Base-by-base conservation (phyloP, 1,140 invertebrate genomes). In the Parapsyche elsis region DNA sequence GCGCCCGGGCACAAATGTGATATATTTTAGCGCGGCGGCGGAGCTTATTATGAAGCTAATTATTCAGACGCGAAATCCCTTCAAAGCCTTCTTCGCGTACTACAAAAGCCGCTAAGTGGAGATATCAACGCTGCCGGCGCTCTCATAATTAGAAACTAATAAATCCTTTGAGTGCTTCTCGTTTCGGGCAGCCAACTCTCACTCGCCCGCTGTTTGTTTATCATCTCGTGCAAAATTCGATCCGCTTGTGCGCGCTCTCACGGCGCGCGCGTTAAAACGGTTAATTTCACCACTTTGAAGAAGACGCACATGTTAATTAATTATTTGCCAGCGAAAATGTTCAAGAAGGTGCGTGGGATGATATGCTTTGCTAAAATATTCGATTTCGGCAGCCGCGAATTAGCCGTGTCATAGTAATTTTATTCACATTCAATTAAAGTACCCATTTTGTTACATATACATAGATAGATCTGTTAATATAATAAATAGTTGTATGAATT, bases 101-200 rank as follows among this genome's bases (percentile, higher is more conserved):
- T 53, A 53, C 71, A 75, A 75, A 24, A 64, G 57, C 75, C 24
- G 75, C 16, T 64, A 67, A 64, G 75, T 77, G 75, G 57, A 30
- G 26, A 59, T 77, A 77, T 77, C 75, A 64, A 64, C 75, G 26
- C 16, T 61, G 49, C 23, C 45, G 49, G 74, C 44, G 44, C 10
- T 14, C 57, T 21, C 46, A 77, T 77, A 77, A 77, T 77, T 77
- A 77, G 75, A 77, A 77, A 77, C 75, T 77, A 77, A 77, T 77
- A 77, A 77, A 77, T 77, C 75, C 75, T 77, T 67, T 9, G 59
- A 61, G 16, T 26, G 70, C 67, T 30, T 71, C 19, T 44, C 10
- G 38, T 26, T 38, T 71, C 30, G 10, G 70, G 49, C 49, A 38
- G 7, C 2, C 30, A 1, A 38, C 30, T 38, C 30, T n/a, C 30